These are phyloP conservation scores for Cavia aperea DNA, from an alignment of 2,113 vertebrate genomes.

Conservation along the genomic window DNA sequence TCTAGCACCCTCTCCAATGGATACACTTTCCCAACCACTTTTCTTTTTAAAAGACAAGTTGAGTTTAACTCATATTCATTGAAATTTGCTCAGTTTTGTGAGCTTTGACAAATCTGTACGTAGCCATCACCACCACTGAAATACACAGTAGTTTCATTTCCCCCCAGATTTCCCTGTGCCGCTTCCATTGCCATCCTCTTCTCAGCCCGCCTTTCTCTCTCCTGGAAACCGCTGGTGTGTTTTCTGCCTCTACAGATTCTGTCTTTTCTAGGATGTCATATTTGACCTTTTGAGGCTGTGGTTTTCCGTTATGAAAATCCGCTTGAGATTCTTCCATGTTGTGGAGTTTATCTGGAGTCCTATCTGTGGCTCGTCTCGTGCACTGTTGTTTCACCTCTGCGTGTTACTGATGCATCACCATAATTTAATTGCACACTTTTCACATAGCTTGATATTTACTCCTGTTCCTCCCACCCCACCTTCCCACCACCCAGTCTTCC, in stretches of 20 bases:
- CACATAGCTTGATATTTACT: background rate
- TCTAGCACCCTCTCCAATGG: background rate
- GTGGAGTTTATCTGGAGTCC: background rate
- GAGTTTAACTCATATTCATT: background rate
- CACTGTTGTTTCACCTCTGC: background rate
- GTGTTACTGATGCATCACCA: background rate
- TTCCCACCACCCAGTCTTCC: background rate
- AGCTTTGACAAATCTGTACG: background rate
- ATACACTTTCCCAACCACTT: background rate
- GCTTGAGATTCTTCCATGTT: background rate
- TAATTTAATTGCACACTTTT: slow-evolving; percentile 1
- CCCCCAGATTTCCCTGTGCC: no score
- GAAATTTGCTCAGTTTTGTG: background rate
- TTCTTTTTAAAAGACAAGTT: background rate
- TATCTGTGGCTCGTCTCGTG: background rate
- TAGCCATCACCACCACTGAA: background rate
- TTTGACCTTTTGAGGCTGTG: background rate
- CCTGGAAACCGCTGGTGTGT: background rate
- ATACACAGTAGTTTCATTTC: background rate
- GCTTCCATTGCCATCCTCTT: rapidly evolving
- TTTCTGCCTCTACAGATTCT: background rate
- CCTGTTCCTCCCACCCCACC: background rate
- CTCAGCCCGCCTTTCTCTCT: background rate
- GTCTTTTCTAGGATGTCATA: background rate
- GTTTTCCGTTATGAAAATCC: background rate